phyloP scores from a whole-genome alignment of 2,888 invertebrate species.

The Mimumesa dahlbomi region DNA sequence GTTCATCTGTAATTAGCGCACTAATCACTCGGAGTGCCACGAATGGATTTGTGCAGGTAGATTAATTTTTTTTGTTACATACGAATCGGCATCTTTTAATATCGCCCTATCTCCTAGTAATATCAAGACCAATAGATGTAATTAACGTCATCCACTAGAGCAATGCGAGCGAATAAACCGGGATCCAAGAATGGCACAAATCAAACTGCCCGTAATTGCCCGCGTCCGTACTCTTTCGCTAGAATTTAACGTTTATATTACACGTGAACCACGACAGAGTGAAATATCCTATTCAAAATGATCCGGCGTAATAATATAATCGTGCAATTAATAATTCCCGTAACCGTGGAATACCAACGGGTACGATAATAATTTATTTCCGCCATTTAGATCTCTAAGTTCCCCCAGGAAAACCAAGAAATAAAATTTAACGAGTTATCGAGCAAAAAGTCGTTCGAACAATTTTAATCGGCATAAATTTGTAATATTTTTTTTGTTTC shows the following conservation, averaged over 20 bases:
- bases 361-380: not conserved
- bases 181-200: no score
- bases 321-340: not conserved
- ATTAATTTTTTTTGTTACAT: not conserved
- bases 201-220: constrained; percentile 1
- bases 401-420: no score
- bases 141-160: constrained; percentile 14
- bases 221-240: no score
- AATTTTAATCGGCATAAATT: not conserved
- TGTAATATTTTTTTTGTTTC: not conserved
- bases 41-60: constrained; percentile 7
- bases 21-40: constrained; percentile 4
- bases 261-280: not conserved
- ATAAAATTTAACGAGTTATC: no score
- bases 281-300: not conserved
- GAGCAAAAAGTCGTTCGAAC: not conserved
- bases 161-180: constrained; percentile 26
- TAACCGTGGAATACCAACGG: not conserved
- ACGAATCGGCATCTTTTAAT: constrained; percentile 9
- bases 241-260: constrained; percentile 5
- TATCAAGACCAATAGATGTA: constrained; percentile 23
- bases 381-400: no score
- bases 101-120: constrained; percentile 7
- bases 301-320: not conserved
- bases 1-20: constrained; percentile 37